Conservation (phyloP, 2,797 vertebrate species). For the Micropoecilia bifurca region DNA sequence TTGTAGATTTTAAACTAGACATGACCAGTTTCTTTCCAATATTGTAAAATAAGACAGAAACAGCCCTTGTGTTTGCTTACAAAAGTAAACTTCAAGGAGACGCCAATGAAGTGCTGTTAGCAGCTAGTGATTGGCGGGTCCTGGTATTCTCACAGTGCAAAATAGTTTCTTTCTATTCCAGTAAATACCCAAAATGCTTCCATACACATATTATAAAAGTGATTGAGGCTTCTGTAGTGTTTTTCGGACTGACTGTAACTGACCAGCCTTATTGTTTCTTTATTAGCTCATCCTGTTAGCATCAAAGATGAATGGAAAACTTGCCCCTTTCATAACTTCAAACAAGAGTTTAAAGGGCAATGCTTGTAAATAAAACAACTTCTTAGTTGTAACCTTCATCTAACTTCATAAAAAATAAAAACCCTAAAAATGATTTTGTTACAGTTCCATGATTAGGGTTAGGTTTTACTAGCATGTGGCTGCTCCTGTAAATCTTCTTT, state of each 20-base stretch:
- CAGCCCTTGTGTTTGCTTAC: neutral
- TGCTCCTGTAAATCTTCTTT: conserved; percentile 4
- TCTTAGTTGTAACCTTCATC: neutral
- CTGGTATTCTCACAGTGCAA: neutral
- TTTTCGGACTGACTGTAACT: neutral
- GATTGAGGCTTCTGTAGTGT: neutral
- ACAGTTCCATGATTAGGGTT: too few species aligned
- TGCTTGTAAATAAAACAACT: neutral
- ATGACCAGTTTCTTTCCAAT: neutral
- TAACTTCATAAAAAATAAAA: neutral
- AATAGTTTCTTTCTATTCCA: neutral
- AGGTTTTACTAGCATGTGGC: neutral
- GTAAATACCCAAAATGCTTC: neutral
- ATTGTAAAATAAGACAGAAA: neutral
- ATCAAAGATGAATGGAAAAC: neutral
- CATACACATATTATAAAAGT: neutral
- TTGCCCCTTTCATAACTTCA: neutral
- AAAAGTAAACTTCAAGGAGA: neutral
- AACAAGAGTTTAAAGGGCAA: neutral
- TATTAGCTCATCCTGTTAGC: neutral
- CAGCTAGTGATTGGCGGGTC: neutral
- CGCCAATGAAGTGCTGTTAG: neutral
- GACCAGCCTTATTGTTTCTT: neutral
- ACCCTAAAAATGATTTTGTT: too few species aligned
- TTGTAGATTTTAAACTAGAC: neutral